phyloP scores from a whole-genome alignment of 2,113 vertebrate genomes.

The Lathamus discolor region DNA sequence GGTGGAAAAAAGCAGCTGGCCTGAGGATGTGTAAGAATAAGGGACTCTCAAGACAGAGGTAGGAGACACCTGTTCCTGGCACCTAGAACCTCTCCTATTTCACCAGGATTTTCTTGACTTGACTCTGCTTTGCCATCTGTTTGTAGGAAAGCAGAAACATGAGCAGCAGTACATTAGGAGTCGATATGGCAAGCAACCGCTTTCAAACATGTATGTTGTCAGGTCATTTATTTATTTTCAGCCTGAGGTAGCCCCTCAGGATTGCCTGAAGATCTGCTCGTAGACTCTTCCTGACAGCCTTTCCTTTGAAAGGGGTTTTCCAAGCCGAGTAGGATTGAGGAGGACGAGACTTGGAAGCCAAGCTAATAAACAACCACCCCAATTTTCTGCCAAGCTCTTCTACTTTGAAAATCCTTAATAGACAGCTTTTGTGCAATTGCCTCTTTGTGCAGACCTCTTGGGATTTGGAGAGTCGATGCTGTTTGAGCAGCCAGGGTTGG shows the following conservation, averaged over 20 bases:
- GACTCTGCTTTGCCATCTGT: background rate
- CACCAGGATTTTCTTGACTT: background rate
- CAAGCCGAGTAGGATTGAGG: background rate
- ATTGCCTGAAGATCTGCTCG: background rate
- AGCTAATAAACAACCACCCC: background rate
- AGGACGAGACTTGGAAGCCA: background rate
- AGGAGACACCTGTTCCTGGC: background rate
- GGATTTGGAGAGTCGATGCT: background rate
- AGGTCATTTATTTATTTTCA: constrained; percentile 35
- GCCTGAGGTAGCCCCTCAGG: background rate
- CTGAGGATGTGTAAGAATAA: background rate
- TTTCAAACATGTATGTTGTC: background rate
- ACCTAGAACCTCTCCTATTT: background rate
- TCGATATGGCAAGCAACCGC: background rate
- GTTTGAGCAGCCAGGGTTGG: background rate
- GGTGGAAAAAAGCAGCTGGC: background rate
- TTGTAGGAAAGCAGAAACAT: background rate
- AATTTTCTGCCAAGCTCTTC: background rate
- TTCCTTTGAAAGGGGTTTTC: constrained; percentile 13
- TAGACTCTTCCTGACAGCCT: background rate
- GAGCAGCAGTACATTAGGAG: background rate
- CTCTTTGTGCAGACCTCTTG: background rate
- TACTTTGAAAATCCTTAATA: background rate
- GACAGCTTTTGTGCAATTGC: background rate
- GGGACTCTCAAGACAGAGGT: background rate